Conservation (phyloP, 1,140 invertebrate species). For the Drosophila pseudoobscura region DNA sequence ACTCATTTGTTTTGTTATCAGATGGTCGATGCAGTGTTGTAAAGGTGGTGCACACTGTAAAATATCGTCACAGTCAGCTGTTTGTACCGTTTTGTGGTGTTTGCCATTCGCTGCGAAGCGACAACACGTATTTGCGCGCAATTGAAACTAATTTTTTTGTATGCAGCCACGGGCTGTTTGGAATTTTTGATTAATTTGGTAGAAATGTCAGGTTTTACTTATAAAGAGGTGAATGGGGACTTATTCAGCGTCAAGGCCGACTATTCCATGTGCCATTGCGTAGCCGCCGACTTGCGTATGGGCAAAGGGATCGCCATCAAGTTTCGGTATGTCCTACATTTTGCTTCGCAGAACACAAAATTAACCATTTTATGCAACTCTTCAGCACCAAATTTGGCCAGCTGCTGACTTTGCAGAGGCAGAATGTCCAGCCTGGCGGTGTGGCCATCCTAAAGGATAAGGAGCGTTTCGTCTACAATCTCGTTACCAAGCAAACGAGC, state of each 20-base stretch:
- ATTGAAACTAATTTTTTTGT: constrained; percentile 21
- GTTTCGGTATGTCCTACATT: constrained; percentile 68
- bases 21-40: constrained; percentile 2
- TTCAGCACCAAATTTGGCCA: constrained; percentile 78
- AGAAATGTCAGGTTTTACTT: constrained; percentile 43
- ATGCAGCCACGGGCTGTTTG: too few relatives aligned
- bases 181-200: not conserved
- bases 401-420: constrained; percentile 68
- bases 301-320: constrained; percentile 86
- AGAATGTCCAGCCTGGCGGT: constrained; percentile 84
- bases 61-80: constrained; percentile 4
- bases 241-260: constrained; percentile 84
- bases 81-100: too few relatives aligned
- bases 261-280: constrained; percentile 86
- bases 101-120: constrained; percentile 15
- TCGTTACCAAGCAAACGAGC: constrained; percentile 84
- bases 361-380: not conserved
- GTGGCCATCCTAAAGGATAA: constrained; percentile 84
- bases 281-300: constrained; percentile 85
- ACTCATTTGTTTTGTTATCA: constrained; percentile 85
- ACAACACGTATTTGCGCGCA: constrained; percentile 18
- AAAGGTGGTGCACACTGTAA: constrained; percentile 4
- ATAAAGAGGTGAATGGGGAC: constrained; percentile 84
- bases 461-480: constrained; percentile 85
- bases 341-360: not conserved